phyloP scores from a whole-genome alignment of 2,113 vertebrate species.

The Paradoxurus hermaphroditus region DNA sequence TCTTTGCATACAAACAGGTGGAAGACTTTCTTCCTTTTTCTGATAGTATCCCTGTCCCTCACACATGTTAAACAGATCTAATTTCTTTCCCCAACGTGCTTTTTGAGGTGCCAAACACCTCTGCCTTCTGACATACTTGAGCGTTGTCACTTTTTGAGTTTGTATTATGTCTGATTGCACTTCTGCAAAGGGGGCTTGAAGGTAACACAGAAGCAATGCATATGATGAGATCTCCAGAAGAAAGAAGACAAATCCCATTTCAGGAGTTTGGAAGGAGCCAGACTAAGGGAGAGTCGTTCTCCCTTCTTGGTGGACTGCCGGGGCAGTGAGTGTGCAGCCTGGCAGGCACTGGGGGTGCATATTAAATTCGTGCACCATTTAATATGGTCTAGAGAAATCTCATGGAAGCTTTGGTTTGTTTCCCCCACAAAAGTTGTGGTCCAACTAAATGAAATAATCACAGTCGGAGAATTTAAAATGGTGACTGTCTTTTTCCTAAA shows the following conservation, averaged over 20 bases:
- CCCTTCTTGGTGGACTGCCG: conserved; percentile 15
- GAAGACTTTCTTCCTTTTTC: background rate
- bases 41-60: conserved; percentile 58
- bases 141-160: conserved; percentile 66
- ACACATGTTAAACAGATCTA: background rate
- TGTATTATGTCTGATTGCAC: conserved; percentile 61
- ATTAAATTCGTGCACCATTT: background rate
- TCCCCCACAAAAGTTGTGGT: conserved; percentile 55
- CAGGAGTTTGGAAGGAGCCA: conserved; percentile 63
- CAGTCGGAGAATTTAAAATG: background rate
- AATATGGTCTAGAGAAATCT: conserved; percentile 33
- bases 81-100: background rate
- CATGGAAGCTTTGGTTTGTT: conserved; percentile 44
- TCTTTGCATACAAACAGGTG: conserved; percentile 47
- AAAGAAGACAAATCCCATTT: conserved; percentile 71
- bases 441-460: conserved; percentile 18
- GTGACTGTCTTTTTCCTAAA: background rate
- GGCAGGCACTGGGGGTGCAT: conserved; percentile 47
- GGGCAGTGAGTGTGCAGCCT: background rate
- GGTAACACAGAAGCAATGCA: conserved; percentile 67
- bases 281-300: conserved; percentile 45
- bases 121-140: background rate
- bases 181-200: conserved; percentile 64
- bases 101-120: background rate
- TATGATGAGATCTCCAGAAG: conserved; percentile 60